Evolutionary conservation across 2,797 vertebrate genomes (phyloP), one percentile per base, ranked within the genome.

Genomic region (Anomalospiza imberbis): DNA sequence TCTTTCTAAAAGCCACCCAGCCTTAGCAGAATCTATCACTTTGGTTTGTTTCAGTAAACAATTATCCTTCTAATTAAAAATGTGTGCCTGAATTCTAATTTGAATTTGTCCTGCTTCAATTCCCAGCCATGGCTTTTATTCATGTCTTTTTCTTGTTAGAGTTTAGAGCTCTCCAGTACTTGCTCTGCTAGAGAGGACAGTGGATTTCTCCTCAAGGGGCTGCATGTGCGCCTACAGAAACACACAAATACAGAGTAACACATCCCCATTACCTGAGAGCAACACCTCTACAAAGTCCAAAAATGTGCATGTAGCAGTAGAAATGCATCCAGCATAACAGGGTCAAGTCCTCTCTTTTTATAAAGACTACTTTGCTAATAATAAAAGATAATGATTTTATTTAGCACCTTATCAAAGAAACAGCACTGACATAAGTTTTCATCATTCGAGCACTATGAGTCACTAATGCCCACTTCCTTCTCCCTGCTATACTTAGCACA

Each of bases 41-140:
- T 63, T 95, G n/a, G 55, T 82, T 84, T 85, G 45, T 66, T 88
- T 66, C 36, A 10, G 34, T 6, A 62, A 28, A 32, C 21, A 88
- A 26, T 86, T 70, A 90, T n/a, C 22, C 21, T 68, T 89, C 31
- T 40, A 77, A 78, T 88, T 91, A 93, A 86, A 95, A 91, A 81
- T 13, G 17, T 24, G 29, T 53, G 32, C 32, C 47, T 66, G 36
- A 53, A 84, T 85, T 84, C 62, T 58, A 63, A 83, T 68, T 68
- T 44, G 28, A 62, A 71, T 87, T 83, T 74, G 6, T 70, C 44
- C 90, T 74, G 79, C 73, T 90, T 94, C 51, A 78, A 8, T 61
- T 88, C 48, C 40, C 40, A 83, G 29, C 3, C 47, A 61, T 4
- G 61, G 44, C 34, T 90, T 51, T 73, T 66, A 65, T 14, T 63